These are phyloP conservation scores for Habroteleia sp. DNA, from an alignment of 2,888 invertebrate species.

Conservation along the genomic window DNA sequence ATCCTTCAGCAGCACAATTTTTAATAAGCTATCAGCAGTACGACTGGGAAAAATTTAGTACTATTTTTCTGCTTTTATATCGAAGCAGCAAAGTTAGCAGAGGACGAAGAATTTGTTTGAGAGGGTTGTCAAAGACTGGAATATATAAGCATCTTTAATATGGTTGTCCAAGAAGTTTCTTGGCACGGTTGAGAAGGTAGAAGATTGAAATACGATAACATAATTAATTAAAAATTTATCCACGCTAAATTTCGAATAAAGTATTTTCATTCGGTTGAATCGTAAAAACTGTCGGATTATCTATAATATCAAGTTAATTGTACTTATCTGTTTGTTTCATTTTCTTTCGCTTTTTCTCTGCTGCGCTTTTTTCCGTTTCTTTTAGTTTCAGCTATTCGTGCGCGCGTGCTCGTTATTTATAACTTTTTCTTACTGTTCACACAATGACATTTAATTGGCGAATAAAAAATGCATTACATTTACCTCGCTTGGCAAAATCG, in stretches of 20 bases:
- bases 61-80: constrained; percentile 19
- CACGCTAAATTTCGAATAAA: not conserved
- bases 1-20: constrained; percentile 16
- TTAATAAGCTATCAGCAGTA: constrained; percentile 33
- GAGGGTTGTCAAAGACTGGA: constrained; percentile 37
- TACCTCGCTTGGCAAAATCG: not conserved
- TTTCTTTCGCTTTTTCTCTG: no score
- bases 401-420: not conserved
- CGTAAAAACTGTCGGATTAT: no score
- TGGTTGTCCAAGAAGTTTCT: constrained; percentile 23
- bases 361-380: not conserved
- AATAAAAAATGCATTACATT: not conserved
- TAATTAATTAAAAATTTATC: constrained; percentile 32
- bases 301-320: no score
- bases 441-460: constrained; percentile 10
- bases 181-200: not conserved
- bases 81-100: constrained; percentile 22
- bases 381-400: not conserved
- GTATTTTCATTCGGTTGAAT: no score
- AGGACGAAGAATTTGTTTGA: constrained; percentile 32
- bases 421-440: constrained; percentile 10
- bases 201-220: constrained; percentile 22
- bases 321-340: no score
- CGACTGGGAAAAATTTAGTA: constrained; percentile 20
- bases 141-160: constrained; percentile 42